Evolutionary conservation across 2,888 invertebrate genomes (phyloP).

Genomic region (Lycia hirtaria): DNA sequence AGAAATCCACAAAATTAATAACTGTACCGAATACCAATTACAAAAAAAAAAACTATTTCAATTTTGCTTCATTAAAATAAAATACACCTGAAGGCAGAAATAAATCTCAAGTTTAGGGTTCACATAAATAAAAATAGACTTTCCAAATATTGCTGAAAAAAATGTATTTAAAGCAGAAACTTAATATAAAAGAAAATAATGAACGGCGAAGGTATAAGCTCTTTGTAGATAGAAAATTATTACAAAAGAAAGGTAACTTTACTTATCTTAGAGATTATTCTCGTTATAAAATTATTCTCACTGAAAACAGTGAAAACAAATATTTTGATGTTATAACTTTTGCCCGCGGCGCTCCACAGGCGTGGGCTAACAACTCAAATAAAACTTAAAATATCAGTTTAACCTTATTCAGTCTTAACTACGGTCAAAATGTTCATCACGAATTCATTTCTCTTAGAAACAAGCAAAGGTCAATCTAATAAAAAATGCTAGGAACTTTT

Average conservation of each 20-base stretch:
- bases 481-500: not conserved
- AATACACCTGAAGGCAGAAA: too few relatives aligned
- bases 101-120: too few relatives aligned
- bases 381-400: conserved; percentile 15
- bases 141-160: too few relatives aligned
- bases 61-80: too few relatives aligned
- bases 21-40: too few relatives aligned
- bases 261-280: conserved; percentile 7
- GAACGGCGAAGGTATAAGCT: not conserved
- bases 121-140: too few relatives aligned
- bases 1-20: too few relatives aligned
- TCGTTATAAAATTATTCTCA: conserved; percentile 13
- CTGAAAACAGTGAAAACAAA: conserved; percentile 19
- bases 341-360: conserved; percentile 1
- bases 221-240: conserved; percentile 11
- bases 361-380: conserved; percentile 18
- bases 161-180: not conserved
- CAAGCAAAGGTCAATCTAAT: not conserved
- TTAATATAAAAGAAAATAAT: not conserved
- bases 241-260: conserved; percentile 7
- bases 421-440: conserved; percentile 5
- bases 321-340: conserved; percentile 26
- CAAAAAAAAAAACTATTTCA: too few relatives aligned
- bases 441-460: conserved; percentile 2
- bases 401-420: conserved; percentile 11